A percentile compares a stretch with the other conserved stretches of the same genome.
Evolutionary conservation across 2,888 invertebrate genomes (phyloP).

Genomic region (Callyntrura sp.): DNA sequence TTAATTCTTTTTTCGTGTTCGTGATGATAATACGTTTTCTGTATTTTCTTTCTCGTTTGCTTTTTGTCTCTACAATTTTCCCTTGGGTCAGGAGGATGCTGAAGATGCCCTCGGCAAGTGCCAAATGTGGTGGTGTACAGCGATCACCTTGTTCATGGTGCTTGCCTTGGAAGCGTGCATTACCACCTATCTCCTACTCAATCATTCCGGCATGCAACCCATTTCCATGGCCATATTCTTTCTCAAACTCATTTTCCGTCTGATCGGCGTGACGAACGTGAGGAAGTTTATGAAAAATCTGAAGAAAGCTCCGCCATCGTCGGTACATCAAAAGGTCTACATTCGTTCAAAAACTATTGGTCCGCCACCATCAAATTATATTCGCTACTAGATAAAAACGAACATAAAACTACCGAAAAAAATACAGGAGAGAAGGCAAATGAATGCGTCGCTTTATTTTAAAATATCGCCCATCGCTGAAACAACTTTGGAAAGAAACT

Average conservation of each 20-base stretch:
- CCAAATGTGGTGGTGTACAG: slow-evolving; percentile 81
- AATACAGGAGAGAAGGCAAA: too few relatives aligned
- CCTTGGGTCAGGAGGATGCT: slow-evolving; percentile 73
- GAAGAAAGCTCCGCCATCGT: slow-evolving; percentile 81
- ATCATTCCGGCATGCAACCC: slow-evolving; percentile 79
- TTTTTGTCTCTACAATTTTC: background rate
- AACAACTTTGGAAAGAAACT: too few relatives aligned
- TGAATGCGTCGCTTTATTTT: too few relatives aligned
- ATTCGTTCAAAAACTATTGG: slow-evolving; percentile 81
- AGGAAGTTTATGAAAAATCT: slow-evolving; percentile 80
- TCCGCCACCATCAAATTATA: slow-evolving; percentile 82
- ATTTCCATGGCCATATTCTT: slow-evolving; percentile 80
- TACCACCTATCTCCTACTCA: slow-evolving; percentile 75
- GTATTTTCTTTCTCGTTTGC: too few relatives aligned
- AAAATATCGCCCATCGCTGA: background rate
- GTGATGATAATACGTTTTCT: too few relatives aligned
- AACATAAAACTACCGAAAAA: background rate
- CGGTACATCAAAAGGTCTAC: slow-evolving; percentile 81
- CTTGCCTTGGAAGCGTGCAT: slow-evolving; percentile 75
- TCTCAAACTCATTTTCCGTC: slow-evolving; percentile 80
- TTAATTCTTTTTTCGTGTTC: too few relatives aligned
- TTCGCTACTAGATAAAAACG: slow-evolving; percentile 69
- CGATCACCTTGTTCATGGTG: slow-evolving; percentile 79
- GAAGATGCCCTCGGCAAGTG: slow-evolving; percentile 82
- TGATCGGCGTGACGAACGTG: slow-evolving; percentile 79